Base-by-base conservation (phyloP, 2,113 vertebrate species). In the Semnornis frantzii region DNA sequence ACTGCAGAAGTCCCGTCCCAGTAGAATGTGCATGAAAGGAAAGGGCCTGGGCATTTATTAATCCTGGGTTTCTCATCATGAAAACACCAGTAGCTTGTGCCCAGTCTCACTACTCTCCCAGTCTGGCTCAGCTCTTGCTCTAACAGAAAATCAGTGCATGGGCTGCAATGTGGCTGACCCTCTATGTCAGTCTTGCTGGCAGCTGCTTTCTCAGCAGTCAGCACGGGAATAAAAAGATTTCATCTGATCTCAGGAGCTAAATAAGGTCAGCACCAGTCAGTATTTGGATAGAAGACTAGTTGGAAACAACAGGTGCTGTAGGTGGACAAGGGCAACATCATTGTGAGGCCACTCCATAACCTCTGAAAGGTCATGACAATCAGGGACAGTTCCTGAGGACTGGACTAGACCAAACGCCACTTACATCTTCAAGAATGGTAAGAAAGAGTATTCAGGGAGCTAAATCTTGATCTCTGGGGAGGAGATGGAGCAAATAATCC, bases 111-210 rank as follows among this genome's bases (percentile, higher is more conserved):
- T 13, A 42, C 19, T 57, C 52, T 62, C 50, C n/a, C 33, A 16
- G 30, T 10, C 30, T 44, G 18, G 37, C 39, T 57, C 39, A 28
- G 58, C 46, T 48, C 24, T 54, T 39, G 19, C 42, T 50, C 30
- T 31, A 58, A 28, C 50, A 24, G 15, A 42, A 33, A 0, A 2
- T 30, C 54, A 50, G 33, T 1, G 10, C 5, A 0, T 21, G 65
- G 50, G 39, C 12, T 28, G 58, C 3, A 1, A 21, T 21, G 20
- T 23, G 27, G n/a, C 50, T 64, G 72, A 77, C 39, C 10, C 17
- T 62, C 42, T 55, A 5, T 3, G 14, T 21, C 42, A 64, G 33
- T 9, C 44, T 17, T 55, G 55, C 37, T 55, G n/a, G 24, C 37
- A 27, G 59, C 42, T 73, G 52, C 85, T 72, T 52, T 82, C 27